Evolutionary conservation across 2,797 vertebrate genomes (phyloP).

Genomic region (Austrolebias charrua): DNA sequence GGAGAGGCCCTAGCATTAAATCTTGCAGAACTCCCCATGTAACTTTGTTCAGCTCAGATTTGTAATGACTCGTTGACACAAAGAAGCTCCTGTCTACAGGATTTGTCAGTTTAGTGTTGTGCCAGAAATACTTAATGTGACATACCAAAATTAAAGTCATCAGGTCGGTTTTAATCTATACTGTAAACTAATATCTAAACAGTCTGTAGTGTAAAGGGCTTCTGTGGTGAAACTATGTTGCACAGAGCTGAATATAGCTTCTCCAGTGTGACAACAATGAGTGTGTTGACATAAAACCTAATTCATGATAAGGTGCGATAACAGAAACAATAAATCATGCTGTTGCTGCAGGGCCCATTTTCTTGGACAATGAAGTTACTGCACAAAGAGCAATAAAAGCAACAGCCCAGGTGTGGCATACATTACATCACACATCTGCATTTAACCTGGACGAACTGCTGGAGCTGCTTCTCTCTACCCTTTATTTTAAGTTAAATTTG

Average conservation of each 20-base stretch:
- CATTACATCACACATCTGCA: constrained; percentile 7
- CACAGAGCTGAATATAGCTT: neutral
- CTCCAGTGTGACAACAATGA: neutral
- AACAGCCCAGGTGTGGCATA: constrained; percentile 6
- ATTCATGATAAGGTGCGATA: constrained; percentile 14
- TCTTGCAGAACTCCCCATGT: too few species aligned
- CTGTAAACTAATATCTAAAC: neutral
- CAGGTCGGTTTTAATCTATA: neutral
- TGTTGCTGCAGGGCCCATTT: constrained; percentile 5
- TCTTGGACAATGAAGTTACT: neutral
- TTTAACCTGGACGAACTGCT: neutral
- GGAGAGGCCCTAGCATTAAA: too few species aligned
- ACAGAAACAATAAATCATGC: constrained; percentile 7
- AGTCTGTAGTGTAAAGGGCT: neutral
- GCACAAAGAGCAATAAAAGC: constrained; percentile 6
- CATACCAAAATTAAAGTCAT: neutral
- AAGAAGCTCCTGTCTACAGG: too few species aligned
- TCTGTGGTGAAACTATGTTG: neutral
- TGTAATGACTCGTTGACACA: too few species aligned
- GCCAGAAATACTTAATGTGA: too few species aligned
- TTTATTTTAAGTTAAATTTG: too few species aligned
- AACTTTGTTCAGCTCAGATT: too few species aligned
- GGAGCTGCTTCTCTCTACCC: neutral
- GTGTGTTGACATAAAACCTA: constrained; percentile 7
- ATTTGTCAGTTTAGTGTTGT: too few species aligned